phyloP scores from a whole-genome alignment of 2,888 invertebrate genomes.

The Corythucha ciliata region DNA sequence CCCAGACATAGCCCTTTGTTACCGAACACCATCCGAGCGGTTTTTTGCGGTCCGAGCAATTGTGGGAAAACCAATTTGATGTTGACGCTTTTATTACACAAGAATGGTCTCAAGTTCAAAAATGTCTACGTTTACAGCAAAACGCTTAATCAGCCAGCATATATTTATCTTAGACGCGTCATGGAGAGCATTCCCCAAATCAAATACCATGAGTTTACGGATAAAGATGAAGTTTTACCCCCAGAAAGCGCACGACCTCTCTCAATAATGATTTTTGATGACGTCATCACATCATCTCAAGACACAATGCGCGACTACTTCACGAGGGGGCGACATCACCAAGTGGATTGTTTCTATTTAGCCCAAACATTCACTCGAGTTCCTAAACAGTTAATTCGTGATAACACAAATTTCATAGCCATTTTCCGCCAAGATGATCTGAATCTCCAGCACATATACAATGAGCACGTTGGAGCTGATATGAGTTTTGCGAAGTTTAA shows the following conservation, averaged over 20 bases:
- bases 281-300: slow-evolving; percentile 39
- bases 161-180: slow-evolving; percentile 34
- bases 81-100: slow-evolving; percentile 37
- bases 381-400: slow-evolving; percentile 17
- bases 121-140: slow-evolving; percentile 41
- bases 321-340: slow-evolving; percentile 39
- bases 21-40: slow-evolving; percentile 30
- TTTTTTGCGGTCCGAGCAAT: slow-evolving; percentile 40
- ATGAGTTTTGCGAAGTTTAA: slow-evolving; percentile 11
- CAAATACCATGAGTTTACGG: slow-evolving; percentile 31
- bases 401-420: slow-evolving; percentile 10
- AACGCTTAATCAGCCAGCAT: slow-evolving; percentile 38
- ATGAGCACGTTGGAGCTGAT: slow-evolving; percentile 14
- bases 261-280: slow-evolving; percentile 41
- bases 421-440: neutral
- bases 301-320: slow-evolving; percentile 38
- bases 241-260: slow-evolving; percentile 35
- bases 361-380: slow-evolving; percentile 38
- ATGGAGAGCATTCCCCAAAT: slow-evolving; percentile 33
- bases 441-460: slow-evolving; percentile 14
- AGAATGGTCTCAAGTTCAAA: slow-evolving; percentile 39
- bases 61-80: slow-evolving; percentile 41
- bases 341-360: slow-evolving; percentile 40
- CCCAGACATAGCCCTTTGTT: slow-evolving; percentile 23
- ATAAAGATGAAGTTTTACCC: slow-evolving; percentile 32